These are phyloP conservation scores for mouse (Mus musculus) DNA, from an alignment of 2,113 vertebrate genomes.

Conservation along the genomic window DNA sequence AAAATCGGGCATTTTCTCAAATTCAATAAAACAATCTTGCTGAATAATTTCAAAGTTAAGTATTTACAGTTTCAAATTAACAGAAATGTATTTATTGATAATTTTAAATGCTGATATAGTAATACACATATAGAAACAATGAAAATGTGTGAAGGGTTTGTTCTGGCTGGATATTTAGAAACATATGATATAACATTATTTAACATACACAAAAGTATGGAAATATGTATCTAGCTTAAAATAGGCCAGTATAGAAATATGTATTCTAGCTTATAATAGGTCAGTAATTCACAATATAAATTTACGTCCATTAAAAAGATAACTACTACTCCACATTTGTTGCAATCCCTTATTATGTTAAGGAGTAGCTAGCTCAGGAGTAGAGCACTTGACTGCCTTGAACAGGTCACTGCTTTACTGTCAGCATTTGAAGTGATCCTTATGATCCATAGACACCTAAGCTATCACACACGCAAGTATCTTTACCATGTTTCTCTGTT, in stretches of 20 bases:
- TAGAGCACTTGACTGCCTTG: not conserved
- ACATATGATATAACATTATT: not conserved
- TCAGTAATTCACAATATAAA: not conserved
- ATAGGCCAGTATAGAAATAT: not conserved
- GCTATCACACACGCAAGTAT: not conserved
- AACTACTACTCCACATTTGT: not conserved
- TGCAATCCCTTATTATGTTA: not conserved
- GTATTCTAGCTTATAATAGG: not conserved
- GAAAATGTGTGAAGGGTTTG: not conserved
- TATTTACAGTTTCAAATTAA: conserved; percentile 19
- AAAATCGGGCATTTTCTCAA: conserved; percentile 27
- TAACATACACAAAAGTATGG: not conserved
- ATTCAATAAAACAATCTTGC: not conserved
- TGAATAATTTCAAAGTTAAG: not conserved
- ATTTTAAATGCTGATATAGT: not conserved
- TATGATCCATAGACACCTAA: not conserved
- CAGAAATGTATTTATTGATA: not conserved
- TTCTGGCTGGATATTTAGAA: not conserved
- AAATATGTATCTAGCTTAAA: not conserved
- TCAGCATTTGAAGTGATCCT: not conserved
- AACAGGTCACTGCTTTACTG: accelerated
- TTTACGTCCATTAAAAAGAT: not conserved
- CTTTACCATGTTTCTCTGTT: not conserved
- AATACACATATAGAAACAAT: not conserved
- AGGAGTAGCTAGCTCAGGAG: not conserved